Evolutionary conservation across 2,888 invertebrate genomes (phyloP).

Genomic region (Aromia moschata): DNA sequence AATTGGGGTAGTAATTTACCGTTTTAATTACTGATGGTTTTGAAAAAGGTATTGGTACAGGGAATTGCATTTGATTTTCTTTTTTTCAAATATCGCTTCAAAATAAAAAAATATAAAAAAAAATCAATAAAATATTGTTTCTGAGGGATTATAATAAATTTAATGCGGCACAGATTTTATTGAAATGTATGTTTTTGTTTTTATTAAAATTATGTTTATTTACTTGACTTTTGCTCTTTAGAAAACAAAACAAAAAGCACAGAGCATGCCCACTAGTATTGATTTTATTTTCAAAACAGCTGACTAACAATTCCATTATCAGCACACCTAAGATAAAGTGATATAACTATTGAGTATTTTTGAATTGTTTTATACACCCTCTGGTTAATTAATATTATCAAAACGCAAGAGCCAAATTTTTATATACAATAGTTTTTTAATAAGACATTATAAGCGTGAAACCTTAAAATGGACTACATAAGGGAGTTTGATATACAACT

Average conservation of each 20-base stretch:
- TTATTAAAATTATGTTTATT: too few species aligned
- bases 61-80: too few species aligned
- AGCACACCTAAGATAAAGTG: conserved; percentile 22
- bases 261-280: conserved; percentile 43
- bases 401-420: conserved; percentile 27
- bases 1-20: too few species aligned
- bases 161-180: too few species aligned
- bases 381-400: not conserved
- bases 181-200: too few species aligned
- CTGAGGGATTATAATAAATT: too few species aligned
- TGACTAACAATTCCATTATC: conserved; percentile 35
- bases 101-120: too few species aligned
- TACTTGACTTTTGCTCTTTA: too few species aligned
- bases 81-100: too few species aligned
- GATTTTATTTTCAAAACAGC: conserved; percentile 42
- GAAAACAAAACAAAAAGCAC: conserved; percentile 10
- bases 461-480: conserved; percentile 74
- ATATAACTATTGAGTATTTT: conserved; percentile 15
- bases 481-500: conserved; percentile 79
- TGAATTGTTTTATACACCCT: conserved; percentile 8
- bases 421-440: conserved; percentile 20
- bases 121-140: too few species aligned
- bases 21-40: too few species aligned
- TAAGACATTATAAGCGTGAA: conserved; percentile 11
- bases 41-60: too few species aligned